Evolutionary conservation across 2,888 invertebrate genomes (phyloP).

Genomic region (Gari tellinella): DNA sequence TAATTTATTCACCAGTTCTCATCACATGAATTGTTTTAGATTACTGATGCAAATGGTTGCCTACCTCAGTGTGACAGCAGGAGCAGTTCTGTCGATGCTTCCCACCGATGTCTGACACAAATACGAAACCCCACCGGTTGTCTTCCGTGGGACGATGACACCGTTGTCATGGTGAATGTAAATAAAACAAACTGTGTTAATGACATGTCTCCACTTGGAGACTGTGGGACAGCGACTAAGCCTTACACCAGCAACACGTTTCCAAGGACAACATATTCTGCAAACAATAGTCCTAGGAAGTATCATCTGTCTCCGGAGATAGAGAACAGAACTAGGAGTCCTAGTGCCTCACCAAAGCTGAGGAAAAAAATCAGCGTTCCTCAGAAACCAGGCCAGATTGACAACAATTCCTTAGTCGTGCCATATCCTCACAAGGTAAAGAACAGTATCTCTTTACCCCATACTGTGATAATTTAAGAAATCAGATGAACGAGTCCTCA

Average conservation of each 20-base stretch:
- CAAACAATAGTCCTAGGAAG: conserved; percentile 64
- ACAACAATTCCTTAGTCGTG: conserved; percentile 90
- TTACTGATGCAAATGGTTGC: conserved; percentile 38
- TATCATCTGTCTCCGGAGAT: conserved; percentile 66
- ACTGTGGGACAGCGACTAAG: conserved; percentile 8
- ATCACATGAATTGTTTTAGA: too few species aligned
- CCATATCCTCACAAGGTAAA: conserved; percentile 87
- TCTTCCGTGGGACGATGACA: conserved; percentile 76
- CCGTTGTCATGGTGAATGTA: conserved; percentile 74
- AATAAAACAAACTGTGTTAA: conserved; percentile 48
- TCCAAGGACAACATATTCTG: conserved; percentile 57
- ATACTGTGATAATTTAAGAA: too few species aligned
- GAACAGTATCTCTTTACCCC: not conserved
- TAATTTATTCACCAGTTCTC: too few species aligned
- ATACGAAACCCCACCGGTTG: conserved; percentile 46
- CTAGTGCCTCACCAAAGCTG: conserved; percentile 76
- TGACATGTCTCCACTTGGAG: conserved; percentile 27
- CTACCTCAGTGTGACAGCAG: conserved; percentile 31
- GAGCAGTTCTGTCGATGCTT: conserved; percentile 47
- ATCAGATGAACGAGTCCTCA: too few species aligned
- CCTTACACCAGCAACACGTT: conserved; percentile 52
- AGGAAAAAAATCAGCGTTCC: conserved; percentile 65
- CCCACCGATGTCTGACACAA: conserved; percentile 43
- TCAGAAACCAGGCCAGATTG: conserved; percentile 89
- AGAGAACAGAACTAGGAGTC: conserved; percentile 64